Percentiles rank a stretch among this genome's conserved stretches.
These are phyloP conservation scores for Scotopteryx bipunctaria DNA, from an alignment of 2,888 invertebrate genomes.

Conservation along the genomic window DNA sequence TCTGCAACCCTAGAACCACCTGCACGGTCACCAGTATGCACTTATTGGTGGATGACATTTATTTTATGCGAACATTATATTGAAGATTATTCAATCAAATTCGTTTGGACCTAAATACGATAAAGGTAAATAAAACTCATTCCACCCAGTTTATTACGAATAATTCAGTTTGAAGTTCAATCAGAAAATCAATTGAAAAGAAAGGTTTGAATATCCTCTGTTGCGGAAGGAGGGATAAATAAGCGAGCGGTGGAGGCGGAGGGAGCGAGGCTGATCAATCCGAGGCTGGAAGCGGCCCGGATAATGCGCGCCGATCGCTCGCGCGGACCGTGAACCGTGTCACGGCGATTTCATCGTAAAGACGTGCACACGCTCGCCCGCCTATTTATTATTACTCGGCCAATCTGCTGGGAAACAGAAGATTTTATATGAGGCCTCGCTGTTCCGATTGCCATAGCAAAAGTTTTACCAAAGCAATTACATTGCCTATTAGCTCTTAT, in stretches of 20 bases:
- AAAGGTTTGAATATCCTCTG: constrained; percentile 14
- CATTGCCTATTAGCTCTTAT: no score
- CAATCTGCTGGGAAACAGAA: neutral
- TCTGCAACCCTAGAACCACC: constrained; percentile 16
- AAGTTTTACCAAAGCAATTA: no score
- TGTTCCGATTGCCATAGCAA: no score
- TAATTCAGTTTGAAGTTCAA: constrained; percentile 13
- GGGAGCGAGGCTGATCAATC: no score
- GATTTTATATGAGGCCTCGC: no score
- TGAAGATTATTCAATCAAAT: no score
- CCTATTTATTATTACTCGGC: neutral
- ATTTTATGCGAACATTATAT: no score
- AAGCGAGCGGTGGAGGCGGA: constrained; percentile 4
- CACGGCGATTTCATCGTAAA: constrained; percentile 7
- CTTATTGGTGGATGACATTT: no score
- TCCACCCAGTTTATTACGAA: constrained; percentile 6
- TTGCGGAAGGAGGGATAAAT: constrained; percentile 8
- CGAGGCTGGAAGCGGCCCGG: constrained; percentile 4
- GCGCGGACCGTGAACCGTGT: neutral
- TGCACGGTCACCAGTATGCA: neutral
- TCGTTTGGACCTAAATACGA: no score
- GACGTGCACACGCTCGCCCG: neutral
- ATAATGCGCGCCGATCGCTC: neutral
- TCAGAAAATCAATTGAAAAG: constrained; percentile 21
- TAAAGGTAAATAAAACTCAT: constrained; percentile 9